phyloP scores from a whole-genome alignment of 1,140 invertebrate species.

The Nylanderia fulva region DNA sequence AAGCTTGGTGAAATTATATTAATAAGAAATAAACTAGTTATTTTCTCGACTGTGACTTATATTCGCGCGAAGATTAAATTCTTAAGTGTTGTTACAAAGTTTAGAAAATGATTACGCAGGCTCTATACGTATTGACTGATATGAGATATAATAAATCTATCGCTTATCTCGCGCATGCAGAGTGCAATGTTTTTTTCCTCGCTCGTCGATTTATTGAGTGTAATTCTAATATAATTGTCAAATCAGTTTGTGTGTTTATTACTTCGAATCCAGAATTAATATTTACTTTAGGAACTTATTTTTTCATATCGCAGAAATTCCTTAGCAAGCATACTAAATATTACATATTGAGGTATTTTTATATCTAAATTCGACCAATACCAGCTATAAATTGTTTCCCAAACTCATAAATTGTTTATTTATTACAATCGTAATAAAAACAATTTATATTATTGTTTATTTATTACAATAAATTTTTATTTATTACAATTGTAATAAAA shows the following conservation, averaged over 20 bases:
- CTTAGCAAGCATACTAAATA: too few species aligned
- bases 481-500: too few species aligned
- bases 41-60: slow-evolving; percentile 42
- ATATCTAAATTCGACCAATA: too few species aligned
- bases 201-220: neutral
- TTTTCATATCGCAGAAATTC: too few species aligned
- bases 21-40: slow-evolving; percentile 44
- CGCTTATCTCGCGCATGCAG: neutral
- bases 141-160: slow-evolving; percentile 19
- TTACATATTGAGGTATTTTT: too few species aligned
- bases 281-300: neutral
- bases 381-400: too few species aligned
- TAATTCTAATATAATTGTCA: neutral
- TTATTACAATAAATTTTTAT: too few species aligned
- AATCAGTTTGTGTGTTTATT: neutral
- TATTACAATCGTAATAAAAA: too few species aligned
- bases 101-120: neutral
- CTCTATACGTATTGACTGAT: neutral
- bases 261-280: neutral
- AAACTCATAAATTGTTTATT: too few species aligned
- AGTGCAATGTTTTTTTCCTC: neutral
- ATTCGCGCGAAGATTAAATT: slow-evolving; percentile 28
- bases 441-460: too few species aligned
- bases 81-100: slow-evolving; percentile 19
- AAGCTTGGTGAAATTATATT: neutral